Conservation (phyloP, 2,797 vertebrate species). For the Chaenodraco wilsoni region DNA sequence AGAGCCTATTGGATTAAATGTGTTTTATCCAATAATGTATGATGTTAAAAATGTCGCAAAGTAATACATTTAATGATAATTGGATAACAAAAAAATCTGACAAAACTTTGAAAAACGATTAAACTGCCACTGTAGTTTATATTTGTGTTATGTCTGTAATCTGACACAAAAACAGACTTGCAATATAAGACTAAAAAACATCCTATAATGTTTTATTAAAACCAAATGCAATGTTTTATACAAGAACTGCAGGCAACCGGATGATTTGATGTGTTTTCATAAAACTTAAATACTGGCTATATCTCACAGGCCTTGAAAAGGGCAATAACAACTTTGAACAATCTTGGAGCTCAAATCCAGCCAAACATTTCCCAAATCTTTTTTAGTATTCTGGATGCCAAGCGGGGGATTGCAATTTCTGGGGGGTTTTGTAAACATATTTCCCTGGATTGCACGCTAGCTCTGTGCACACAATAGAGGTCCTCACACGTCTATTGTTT, state of each 20-base stretch:
- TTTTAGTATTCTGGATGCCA: slow-evolving; percentile 8
- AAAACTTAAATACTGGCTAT: background rate
- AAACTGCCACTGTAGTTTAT: background rate
- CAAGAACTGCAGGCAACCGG: background rate
- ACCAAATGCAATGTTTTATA: background rate
- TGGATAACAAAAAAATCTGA: background rate
- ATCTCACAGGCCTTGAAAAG: slow-evolving; percentile 2
- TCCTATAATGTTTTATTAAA: background rate
- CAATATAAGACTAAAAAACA: background rate
- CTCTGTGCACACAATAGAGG: slow-evolving; percentile 66
- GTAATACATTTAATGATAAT: background rate
- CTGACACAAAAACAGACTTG: background rate
- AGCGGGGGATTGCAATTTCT: slow-evolving; percentile 48
- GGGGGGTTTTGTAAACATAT: slow-evolving; percentile 62
- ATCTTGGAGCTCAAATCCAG: background rate
- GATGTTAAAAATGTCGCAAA: background rate
- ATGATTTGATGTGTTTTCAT: background rate
- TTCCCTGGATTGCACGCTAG: slow-evolving; percentile 61
- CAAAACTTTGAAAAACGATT: background rate
- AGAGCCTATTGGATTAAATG: background rate
- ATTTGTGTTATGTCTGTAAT: background rate
- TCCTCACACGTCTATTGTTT: slow-evolving; percentile 68
- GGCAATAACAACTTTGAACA: background rate
- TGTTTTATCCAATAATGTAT: background rate
- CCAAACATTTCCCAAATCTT: slow-evolving; percentile 20